Evolutionary conservation across 2,797 vertebrate species (phyloP).

Genomic region (Darevskia mixta): DNA sequence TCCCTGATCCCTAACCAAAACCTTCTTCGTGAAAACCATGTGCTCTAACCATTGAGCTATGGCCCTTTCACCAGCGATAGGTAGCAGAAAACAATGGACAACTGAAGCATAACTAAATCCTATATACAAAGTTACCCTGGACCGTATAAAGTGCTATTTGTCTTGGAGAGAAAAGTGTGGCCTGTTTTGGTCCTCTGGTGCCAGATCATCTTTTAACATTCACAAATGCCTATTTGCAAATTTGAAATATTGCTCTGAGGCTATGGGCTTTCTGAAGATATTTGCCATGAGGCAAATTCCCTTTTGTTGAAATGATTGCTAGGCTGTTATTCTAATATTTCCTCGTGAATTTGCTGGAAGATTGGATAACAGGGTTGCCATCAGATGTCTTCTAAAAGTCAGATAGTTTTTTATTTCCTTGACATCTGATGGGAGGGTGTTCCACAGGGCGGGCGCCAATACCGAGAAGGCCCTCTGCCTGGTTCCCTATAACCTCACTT

Average conservation of each 20-base stretch:
- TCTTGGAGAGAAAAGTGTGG: conserved; percentile 3
- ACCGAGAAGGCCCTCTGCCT: too few species aligned
- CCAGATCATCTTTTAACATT: background rate
- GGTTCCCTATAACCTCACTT: too few species aligned
- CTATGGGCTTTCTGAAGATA: conserved; percentile 2
- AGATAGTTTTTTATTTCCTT: too few species aligned
- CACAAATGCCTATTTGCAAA: background rate
- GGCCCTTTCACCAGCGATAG: too few species aligned
- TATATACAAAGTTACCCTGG: too few species aligned
- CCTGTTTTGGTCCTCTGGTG: background rate
- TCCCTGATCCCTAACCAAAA: too few species aligned
- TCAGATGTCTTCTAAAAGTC: too few species aligned
- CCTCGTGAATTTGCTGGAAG: conserved; percentile 21
- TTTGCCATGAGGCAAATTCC: conserved; percentile 20
- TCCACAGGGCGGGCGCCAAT: too few species aligned
- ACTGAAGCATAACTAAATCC: background rate
- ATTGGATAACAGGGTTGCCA: background rate
- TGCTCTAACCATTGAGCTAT: too few species aligned
- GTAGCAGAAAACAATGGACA: background rate
- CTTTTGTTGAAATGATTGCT: conserved; percentile 51
- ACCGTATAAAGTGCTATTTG: background rate
- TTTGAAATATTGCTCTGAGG: conserved; percentile 12
- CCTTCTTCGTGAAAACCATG: too few species aligned
- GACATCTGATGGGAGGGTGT: too few species aligned
- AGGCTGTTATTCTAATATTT: conserved; percentile 49